Base-by-base conservation (phyloP, 2,797 vertebrate species). In the Karalla daura region DNA sequence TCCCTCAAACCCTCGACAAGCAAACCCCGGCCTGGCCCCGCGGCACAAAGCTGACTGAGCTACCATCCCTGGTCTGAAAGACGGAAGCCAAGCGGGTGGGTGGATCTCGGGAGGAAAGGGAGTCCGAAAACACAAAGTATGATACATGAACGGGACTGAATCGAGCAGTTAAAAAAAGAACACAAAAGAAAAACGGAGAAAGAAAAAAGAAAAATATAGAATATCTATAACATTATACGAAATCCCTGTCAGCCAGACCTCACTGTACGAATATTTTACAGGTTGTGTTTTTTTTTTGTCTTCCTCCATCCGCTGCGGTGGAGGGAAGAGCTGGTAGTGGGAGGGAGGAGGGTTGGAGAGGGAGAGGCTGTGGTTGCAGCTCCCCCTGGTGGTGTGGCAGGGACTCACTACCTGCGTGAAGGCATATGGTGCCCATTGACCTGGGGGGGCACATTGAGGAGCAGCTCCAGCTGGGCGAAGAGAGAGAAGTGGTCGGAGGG, bases 401-500 rank as follows among this genome's bases (percentile, higher is more conserved):
- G 89, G 86, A 74, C 93, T 94, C 94, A 97, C 97, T 99, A 99
- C 96, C 97, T 99, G 94, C 96, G 97, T 84, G 95, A 91, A 66
- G 96, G 94, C 93, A 97, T 94, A 89, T 98, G 96, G 91, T 98
- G 94, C 93, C 97, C 97, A 25, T 98, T 98, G 89, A 98, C 94
- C 83, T 95, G 94, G 83, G 96, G 94, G 86, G 96, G 95, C 87
- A 94, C 63, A 81, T 95, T 95, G 93, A 98, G 94, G 89, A 98
- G 93, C 88, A 99, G 95, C 96, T 99, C 97, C 91, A 99, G 95
- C 92, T 99, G 97, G 95, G 96, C 95, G 91, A 97, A 97, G 90
- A 99, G 95, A 88, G 96, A 98, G 94, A 99, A 99, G 95, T 98
- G 97, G 94, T 99, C 97, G 43, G 97, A 99, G 92, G 97, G 97